Percentiles rank a stretch among this genome's conserved stretches.
Conservation (phyloP, 2,888 invertebrate species). For the Calephelis perditalis region DNA sequence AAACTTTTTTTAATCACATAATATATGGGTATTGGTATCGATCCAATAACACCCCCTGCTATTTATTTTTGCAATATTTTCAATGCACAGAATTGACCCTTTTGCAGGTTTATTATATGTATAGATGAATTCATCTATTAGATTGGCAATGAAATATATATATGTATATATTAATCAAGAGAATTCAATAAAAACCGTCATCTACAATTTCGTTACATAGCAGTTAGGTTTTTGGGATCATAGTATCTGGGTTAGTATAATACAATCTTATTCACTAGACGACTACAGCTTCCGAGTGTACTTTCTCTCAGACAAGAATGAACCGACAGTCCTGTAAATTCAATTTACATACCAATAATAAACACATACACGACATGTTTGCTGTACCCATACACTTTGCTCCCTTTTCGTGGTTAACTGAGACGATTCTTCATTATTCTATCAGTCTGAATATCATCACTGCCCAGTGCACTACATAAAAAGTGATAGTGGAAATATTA, state of each 20-base stretch:
- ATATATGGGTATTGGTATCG: no score
- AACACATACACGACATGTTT: conserved; percentile 54
- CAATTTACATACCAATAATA: conserved; percentile 58
- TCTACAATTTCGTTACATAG: no score
- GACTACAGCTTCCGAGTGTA: conserved; percentile 6
- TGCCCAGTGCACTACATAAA: conserved; percentile 41
- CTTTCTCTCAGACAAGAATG: conserved; percentile 26
- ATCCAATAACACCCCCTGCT: no score
- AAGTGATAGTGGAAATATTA: conserved; percentile 18
- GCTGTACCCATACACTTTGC: conserved; percentile 56
- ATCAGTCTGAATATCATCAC: conserved; percentile 51
- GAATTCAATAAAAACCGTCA: no score
- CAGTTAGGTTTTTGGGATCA: not conserved
- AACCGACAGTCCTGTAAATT: conserved; percentile 49
- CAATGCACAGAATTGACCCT: no score
- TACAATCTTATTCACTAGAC: not conserved
- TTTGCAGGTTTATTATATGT: no score
- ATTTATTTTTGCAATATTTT: no score
- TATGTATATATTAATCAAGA: no score
- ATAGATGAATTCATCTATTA: no score
- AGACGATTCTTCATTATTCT: conserved; percentile 42
- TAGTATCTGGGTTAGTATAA: conserved; percentile 1
- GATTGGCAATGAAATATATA: no score
- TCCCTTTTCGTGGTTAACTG: conserved; percentile 60
- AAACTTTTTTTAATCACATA: no score